These are phyloP conservation scores for Glaucopsyche alexis DNA, from an alignment of 2,888 invertebrate species.

Conservation along the genomic window DNA sequence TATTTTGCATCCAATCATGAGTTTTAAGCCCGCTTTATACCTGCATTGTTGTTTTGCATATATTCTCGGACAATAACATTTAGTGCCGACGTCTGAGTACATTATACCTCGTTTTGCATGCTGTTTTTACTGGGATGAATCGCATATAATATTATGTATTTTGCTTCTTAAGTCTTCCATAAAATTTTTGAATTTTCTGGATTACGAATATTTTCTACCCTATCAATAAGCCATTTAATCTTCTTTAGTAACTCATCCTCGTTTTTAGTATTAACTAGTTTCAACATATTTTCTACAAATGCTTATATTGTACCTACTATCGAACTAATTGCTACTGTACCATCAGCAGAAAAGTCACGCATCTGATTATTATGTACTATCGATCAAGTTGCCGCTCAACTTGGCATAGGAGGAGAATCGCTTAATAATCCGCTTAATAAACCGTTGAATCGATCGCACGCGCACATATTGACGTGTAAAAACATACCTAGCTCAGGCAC, in stretches of 20 bases:
- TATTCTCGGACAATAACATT: conserved; percentile 6
- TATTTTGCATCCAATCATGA: conserved; percentile 27
- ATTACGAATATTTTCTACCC: neutral
- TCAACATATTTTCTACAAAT: neutral
- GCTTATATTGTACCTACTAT: neutral
- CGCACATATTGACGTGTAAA: too few relatives aligned
- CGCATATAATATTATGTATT: neutral
- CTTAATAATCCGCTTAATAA: too few relatives aligned
- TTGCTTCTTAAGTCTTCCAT: neutral
- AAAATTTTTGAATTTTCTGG: neutral
- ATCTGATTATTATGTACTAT: too few relatives aligned
- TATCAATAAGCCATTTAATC: neutral
- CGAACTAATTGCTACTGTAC: too few relatives aligned
- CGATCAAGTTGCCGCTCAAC: too few relatives aligned
- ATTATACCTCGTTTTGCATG: conserved; percentile 16
- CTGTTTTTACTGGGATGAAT: neutral
- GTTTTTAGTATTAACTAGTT: neutral
- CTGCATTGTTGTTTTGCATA: conserved; percentile 16
- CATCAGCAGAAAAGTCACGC: too few relatives aligned
- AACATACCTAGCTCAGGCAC: too few relatives aligned
- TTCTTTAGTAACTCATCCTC: neutral
- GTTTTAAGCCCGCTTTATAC: conserved; percentile 25
- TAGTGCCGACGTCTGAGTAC: conserved; percentile 1
- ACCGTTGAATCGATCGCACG: too few relatives aligned
- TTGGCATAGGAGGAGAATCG: too few relatives aligned